Evolutionary conservation across 2,113 vertebrate genomes (phyloP).

Genomic region (Tinamus guttatus): DNA sequence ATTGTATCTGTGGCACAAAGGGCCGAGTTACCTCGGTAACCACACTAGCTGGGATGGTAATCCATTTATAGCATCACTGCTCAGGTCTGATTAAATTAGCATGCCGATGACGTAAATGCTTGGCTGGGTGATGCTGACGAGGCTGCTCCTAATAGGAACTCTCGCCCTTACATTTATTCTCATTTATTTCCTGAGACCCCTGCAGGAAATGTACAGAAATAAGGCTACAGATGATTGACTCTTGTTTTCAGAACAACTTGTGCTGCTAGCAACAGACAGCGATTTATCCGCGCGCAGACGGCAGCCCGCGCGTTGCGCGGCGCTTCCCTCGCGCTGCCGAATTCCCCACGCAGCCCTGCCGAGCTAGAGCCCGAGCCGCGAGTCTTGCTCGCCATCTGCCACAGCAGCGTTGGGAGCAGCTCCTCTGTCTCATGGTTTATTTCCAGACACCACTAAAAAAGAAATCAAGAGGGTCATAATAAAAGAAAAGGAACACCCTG

Average conservation of each 20-base stretch:
- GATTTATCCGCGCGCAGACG: not conserved
- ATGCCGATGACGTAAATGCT: conserved; percentile 69
- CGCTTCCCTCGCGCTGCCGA: not conserved
- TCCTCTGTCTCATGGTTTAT: conserved; percentile 16
- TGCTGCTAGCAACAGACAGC: conserved; percentile 25
- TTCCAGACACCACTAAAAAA: conserved; percentile 18
- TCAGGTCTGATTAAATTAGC: conserved; percentile 78
- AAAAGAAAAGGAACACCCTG: conserved; percentile 34
- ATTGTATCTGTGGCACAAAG: conserved; percentile 77
- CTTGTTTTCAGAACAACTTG: conserved; percentile 42
- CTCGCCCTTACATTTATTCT: conserved; percentile 59
- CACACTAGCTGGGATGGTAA: conserved; percentile 71
- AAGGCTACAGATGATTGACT: conserved; percentile 55
- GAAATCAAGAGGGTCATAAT: conserved; percentile 25
- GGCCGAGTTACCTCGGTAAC: conserved; percentile 82
- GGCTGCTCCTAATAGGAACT: conserved; percentile 65
- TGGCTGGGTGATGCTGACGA: conserved; percentile 69
- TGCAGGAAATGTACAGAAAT: conserved; percentile 56
- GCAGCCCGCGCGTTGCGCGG: not conserved
- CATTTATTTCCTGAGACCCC: conserved; percentile 57
- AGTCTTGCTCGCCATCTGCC: conserved; percentile 31
- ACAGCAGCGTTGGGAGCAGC: not conserved
- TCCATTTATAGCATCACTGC: conserved; percentile 73
- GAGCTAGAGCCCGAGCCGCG: not conserved
- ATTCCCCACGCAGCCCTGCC: not conserved